Base-by-base conservation (phyloP, 2,888 invertebrate genomes). In the Meghimatium bilineatum region DNA sequence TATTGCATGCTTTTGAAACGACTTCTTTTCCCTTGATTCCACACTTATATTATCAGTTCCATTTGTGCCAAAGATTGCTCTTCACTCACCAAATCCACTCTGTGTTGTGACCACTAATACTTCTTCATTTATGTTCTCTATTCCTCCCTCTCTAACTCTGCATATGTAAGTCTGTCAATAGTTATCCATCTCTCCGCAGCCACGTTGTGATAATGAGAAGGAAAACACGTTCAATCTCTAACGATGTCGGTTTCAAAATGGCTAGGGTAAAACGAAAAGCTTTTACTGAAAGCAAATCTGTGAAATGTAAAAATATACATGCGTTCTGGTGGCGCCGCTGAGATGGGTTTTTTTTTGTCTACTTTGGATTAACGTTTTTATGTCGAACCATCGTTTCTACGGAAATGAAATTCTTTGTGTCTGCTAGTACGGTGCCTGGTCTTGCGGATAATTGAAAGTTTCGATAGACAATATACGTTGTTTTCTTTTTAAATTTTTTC, bases 221-320 rank as follows among this genome's bases (percentile, higher is more conserved):
- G 36, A 74, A 17, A 74, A 74, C 23, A 36, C 8, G 2, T 38
- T 10, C 38, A 26, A 71, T 26, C 36, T 69, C 69, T 38, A 38
- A 23, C 38, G 38, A 71, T 36, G 71, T 71, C 71, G 38, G 71
- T 52, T 74, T 52, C 52, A 52, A 49, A 52, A 49, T 74, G 74
- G 74, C 49, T 49, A 34, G 26, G 36, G 60, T 56, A 66, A 78
- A 78, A 44, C 66, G 66, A 67, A 66, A 66, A 44, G n/a, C 78
- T 79, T 23, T 79, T n/a, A 49, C n/a, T 38, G 79, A n/a, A 69
- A 69, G 69, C 67, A 49, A 79, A 69, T 67, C 67, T 66, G 20
- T 20, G 69, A 79, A 52, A 52, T 32, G 79, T 69, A 79, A 79
- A 79, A 79, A 79, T 60, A 76, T 76, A 76, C 66, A 29, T 38